These are phyloP conservation scores for Zapornia atra DNA, from an alignment of 2,113 vertebrate genomes.

Conservation along the genomic window DNA sequence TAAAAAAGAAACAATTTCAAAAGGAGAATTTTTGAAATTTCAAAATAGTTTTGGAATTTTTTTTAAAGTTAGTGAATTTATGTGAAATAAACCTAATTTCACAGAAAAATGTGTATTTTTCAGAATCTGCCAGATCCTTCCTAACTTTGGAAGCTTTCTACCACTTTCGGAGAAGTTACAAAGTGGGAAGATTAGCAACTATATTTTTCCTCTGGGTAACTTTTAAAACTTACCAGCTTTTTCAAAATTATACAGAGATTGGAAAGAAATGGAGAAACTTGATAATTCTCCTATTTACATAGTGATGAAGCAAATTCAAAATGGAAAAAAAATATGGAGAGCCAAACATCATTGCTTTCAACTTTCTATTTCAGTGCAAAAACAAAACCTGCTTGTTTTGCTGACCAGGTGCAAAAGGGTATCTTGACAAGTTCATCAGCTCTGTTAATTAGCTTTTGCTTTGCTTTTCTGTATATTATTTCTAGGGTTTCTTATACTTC, in stretches of 20 bases:
- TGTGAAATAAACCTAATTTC: neutral
- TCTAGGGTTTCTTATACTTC: neutral
- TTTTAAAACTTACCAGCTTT: neutral
- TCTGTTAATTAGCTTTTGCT: neutral
- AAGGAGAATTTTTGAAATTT: neutral
- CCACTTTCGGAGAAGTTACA: neutral
- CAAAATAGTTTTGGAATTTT: neutral
- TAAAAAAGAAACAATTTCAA: neutral
- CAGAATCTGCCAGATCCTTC: neutral
- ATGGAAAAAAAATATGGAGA: accelerated
- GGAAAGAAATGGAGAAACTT: neutral
- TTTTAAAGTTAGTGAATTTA: neutral
- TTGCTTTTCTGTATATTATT: neutral
- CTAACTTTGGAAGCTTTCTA: neutral
- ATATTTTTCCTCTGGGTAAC: neutral
- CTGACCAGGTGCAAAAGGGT: neutral
- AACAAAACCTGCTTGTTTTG: neutral
- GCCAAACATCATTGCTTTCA: neutral
- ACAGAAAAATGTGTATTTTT: neutral
- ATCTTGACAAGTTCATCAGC: neutral
- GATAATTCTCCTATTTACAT: neutral
- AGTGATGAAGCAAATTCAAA: neutral
- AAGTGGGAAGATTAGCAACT: neutral
- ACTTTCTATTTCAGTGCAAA: neutral
- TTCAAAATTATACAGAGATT: neutral